Evolutionary conservation across 1,140 invertebrate species (phyloP), one percentile per base, ranked within the genome.

Genomic region (Drosophila subobscura): DNA sequence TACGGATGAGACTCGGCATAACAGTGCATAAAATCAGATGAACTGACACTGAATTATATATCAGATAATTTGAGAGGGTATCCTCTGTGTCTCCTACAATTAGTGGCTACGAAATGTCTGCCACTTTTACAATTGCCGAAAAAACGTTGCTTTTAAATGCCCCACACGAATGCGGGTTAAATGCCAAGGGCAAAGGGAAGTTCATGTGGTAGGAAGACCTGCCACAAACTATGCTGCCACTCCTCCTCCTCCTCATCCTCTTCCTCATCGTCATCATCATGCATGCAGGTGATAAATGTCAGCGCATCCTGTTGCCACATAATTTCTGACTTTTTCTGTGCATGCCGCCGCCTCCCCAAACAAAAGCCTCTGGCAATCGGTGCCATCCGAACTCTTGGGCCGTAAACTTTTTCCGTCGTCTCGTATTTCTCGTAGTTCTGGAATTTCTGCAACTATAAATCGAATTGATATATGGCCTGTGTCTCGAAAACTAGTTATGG

Each of bases 241-340:
- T 58, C 49, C 44, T 10, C 14, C 27, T n/a, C n/a, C n/a, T n/a
- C 33, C 41, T 29, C 60, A 23, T 33, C 8, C 27, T n/a, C n/a
- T n/a, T n/a, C n/a, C n/a, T n/a, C n/a, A n/a, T n/a, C n/a, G n/a
- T n/a, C n/a, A 23, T 20, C 46, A 16, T 14, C n/a, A 23, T 41
- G 25, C 58, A 44, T 33, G 29, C 60, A 86, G 81, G 81, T 85
- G 81, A 85, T 86, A 85, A 86, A 86, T 85, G 77, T 85, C 81
- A 86, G 68, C 41, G 81, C 68, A 74, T 86, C 73, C 72, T 86
- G 81, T 86, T 86, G 79, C 71, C 79, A 71, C 79, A 79, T 84
- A 83, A 75, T 76, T 83, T 55, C 74, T 55, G 71, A 45, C 52
- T 76, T 72, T 59, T 57, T 59, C 45, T 60, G 55, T 73, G 40